A percentile compares a stretch with the other conserved stretches of the same genome.
Evolutionary conservation across 2,797 vertebrate species (phyloP).

Genomic region (Ceyx erithaca): DNA sequence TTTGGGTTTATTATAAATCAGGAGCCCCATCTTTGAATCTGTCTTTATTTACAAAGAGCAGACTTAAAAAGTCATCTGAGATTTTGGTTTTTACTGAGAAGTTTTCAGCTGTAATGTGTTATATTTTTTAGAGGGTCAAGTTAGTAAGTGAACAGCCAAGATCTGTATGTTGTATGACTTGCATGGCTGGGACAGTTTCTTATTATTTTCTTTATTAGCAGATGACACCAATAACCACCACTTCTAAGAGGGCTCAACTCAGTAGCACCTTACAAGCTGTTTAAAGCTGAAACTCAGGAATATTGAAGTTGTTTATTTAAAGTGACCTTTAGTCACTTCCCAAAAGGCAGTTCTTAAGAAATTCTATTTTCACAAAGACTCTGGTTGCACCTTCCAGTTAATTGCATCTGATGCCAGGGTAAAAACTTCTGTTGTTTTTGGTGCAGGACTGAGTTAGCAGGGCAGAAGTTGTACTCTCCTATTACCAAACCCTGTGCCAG

Average conservation of each 20-base stretch:
- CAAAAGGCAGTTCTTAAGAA: not conserved
- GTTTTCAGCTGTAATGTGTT: not conserved
- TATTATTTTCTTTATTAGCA: not conserved
- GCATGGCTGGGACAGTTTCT: not conserved
- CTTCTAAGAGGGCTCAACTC: not conserved
- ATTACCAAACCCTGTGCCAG: not conserved
- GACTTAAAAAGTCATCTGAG: slow-evolving; percentile 30
- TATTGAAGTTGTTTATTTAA: not conserved
- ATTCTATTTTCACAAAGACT: not conserved
- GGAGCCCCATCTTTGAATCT: not conserved
- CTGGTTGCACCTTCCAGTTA: not conserved
- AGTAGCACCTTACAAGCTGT: not conserved
- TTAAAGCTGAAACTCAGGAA: not conserved
- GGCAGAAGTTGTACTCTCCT: not conserved
- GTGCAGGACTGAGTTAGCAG: not conserved
- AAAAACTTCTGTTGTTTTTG: not conserved
- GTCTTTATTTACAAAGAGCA: not conserved
- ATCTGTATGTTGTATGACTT: not conserved
- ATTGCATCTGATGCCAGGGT: not conserved
- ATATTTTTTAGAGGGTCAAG: not conserved
- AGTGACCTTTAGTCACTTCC: not conserved
- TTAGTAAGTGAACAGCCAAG: not conserved
- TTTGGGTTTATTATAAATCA: not conserved
- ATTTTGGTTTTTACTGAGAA: not conserved
- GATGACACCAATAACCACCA: not conserved